Conservation (phyloP, 2,888 invertebrate genomes). For the Aporophyla nigra region DNA sequence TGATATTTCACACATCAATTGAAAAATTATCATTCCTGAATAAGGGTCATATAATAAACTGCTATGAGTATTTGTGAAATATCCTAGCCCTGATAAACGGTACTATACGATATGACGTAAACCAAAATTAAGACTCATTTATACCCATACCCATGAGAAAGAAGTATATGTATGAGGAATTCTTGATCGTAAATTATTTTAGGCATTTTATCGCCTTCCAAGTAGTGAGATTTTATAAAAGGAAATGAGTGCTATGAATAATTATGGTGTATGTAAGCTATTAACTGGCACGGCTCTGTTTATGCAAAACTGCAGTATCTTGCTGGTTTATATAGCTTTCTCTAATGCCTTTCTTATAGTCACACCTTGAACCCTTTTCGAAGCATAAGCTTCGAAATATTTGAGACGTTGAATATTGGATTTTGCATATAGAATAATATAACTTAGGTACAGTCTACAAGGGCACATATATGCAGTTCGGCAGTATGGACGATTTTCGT, state of each 20-base stretch:
- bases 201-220: conserved; percentile 38
- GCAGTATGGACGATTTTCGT: not conserved
- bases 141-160: not conserved
- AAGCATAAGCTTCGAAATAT: not conserved
- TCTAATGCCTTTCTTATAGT: conserved; percentile 41
- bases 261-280: conserved; percentile 53
- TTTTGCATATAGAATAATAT: not conserved
- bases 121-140: no score
- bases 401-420: not conserved
- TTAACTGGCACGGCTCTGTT: conserved; percentile 50
- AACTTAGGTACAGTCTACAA: not conserved
- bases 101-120: not conserved
- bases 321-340: conserved; percentile 50
- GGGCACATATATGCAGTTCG: not conserved
- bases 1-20: not conserved
- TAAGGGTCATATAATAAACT: not conserved
- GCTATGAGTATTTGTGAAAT: not conserved
- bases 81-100: not conserved
- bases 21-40: not conserved
- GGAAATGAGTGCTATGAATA: conserved; percentile 62
- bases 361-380: conserved; percentile 42
- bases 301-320: conserved; percentile 63
- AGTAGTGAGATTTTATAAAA: conserved; percentile 36
- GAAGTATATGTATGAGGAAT: not conserved
- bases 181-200: conserved; percentile 44